Percentiles rank a stretch among this genome's conserved stretches.
Conservation (phyloP, 2,888 invertebrate species). For the Cancer borealis region DNA sequence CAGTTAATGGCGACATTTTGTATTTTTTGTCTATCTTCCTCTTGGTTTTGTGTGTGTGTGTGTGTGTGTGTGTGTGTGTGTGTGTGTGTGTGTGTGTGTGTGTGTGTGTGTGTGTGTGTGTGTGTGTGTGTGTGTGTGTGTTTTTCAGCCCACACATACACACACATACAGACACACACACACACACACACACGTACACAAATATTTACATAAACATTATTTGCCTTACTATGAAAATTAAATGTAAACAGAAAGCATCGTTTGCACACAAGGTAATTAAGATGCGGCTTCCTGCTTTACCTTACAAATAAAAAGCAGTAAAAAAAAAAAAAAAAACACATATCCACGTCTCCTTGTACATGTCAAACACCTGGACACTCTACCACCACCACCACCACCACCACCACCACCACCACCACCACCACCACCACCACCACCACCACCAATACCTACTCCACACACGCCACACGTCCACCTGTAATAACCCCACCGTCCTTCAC, state of each 20-base stretch:
- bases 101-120: slow-evolving; percentile 1
- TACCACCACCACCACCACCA: background rate
- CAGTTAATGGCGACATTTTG: background rate
- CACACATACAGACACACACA: slow-evolving; percentile 32
- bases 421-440: slow-evolving; percentile 3
- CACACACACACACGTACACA: background rate
- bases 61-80: slow-evolving; percentile 40
- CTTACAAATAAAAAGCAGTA: background rate
- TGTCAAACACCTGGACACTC: background rate
- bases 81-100: slow-evolving; percentile 37
- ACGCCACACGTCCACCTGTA: background rate
- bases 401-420: slow-evolving; percentile 10
- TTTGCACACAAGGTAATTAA: background rate
- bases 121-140: background rate
- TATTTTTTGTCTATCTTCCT: background rate
- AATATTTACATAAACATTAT: background rate
- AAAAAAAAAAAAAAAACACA: too few species aligned
- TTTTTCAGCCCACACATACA: background rate
- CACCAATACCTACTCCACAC: background rate
- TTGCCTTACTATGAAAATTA: background rate
- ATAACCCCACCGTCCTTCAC: background rate
- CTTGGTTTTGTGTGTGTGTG: background rate
- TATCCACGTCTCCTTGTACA: background rate
- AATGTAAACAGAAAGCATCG: slow-evolving; percentile 1
- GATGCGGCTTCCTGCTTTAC: background rate